Conservation (phyloP, 1,140 invertebrate genomes). For the Pachyrhynchus sulphureomaculatus region DNA sequence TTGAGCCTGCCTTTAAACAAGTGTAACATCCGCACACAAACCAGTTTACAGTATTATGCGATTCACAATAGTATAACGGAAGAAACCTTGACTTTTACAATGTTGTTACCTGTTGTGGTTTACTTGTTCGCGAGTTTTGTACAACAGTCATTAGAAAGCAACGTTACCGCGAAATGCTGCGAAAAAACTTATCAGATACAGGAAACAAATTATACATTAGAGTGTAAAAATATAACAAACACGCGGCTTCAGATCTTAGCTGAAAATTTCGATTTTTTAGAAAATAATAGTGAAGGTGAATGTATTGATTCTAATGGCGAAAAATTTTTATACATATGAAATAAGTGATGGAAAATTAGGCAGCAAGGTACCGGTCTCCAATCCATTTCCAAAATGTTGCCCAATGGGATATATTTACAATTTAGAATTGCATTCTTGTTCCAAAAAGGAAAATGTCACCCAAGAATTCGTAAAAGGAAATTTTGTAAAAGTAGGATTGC, state of each 20-base stretch:
- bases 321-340: constrained; percentile 7
- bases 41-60: not conserved
- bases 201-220: not conserved
- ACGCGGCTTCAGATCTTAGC: constrained; percentile 4
- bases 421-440: constrained; percentile 29
- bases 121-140: not conserved
- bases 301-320: constrained; percentile 3
- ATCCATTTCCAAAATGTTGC: constrained; percentile 40
- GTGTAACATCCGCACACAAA: not conserved
- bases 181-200: not conserved
- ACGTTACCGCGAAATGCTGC: constrained; percentile 8
- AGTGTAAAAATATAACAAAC: not conserved
- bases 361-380: not conserved
- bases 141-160: not conserved
- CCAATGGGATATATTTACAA: constrained; percentile 35
- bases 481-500: constrained; percentile 35
- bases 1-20: not conserved
- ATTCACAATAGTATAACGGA: not conserved
- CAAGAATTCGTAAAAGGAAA: constrained; percentile 20
- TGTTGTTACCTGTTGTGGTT: not conserved
- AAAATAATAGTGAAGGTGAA: constrained; percentile 1
- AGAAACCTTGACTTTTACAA: constrained; percentile 16
- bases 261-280: not conserved
- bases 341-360: not conserved
- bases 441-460: not conserved